These are phyloP conservation scores for Rugalucina vietnamica DNA, from an alignment of 2,888 invertebrate species.

Conservation along the genomic window DNA sequence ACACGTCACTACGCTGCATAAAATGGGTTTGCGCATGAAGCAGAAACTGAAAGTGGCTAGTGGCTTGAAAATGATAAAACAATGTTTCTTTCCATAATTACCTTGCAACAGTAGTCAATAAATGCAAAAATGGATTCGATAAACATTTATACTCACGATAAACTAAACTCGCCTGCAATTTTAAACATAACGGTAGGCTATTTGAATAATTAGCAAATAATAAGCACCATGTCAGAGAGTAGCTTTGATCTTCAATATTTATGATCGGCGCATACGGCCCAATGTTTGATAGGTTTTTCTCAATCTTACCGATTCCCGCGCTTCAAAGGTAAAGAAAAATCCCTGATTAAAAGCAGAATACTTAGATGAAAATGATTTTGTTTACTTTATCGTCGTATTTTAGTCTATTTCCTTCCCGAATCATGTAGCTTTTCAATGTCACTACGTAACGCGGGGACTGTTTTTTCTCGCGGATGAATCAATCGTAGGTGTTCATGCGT, in stretches of 20 bases:
- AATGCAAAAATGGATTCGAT: conserved; percentile 28
- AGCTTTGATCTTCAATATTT: conserved; percentile 72
- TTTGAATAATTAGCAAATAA: conserved; percentile 76
- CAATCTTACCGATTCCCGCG: conserved; percentile 61
- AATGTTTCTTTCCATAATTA: not conserved
- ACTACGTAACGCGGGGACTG: conserved; percentile 74
- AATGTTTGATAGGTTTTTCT: conserved; percentile 55
- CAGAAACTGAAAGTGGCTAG: not conserved
- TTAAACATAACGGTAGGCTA: conserved; percentile 57
- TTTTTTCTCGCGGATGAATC: conserved; percentile 75
- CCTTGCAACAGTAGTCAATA: not conserved
- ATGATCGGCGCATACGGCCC: conserved; percentile 57
- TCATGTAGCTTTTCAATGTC: conserved; percentile 65
- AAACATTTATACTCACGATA: conserved; percentile 60
- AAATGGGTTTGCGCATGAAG: not conserved
- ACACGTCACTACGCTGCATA: conserved; percentile 54
- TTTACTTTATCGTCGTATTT: conserved; percentile 72
- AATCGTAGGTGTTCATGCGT: conserved; percentile 70
- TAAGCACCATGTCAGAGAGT: conserved; percentile 63
- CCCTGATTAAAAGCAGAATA: conserved; percentile 51
- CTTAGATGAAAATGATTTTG: conserved; percentile 66
- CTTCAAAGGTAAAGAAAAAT: conserved; percentile 51
- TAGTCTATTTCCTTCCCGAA: conserved; percentile 65
- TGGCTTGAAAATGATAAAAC: not conserved
- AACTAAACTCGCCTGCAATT: conserved; percentile 39